Conservation (phyloP, 2,113 vertebrate species). For the Campylorhamphus procurvoides region DNA sequence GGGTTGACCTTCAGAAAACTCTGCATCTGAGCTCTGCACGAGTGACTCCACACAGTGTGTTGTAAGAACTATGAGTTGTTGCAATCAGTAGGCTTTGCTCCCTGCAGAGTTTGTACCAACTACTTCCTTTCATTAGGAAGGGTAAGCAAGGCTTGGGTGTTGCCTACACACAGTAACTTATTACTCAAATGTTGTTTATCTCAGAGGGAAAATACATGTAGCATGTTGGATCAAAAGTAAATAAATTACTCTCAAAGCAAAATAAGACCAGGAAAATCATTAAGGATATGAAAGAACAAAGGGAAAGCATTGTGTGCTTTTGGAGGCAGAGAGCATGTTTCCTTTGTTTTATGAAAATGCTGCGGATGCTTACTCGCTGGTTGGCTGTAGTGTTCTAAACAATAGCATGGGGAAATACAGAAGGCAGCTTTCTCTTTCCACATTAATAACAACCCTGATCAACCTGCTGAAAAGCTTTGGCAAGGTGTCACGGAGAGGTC, state of each 20-base stretch:
- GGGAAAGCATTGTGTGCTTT: background rate
- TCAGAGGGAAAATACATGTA: background rate
- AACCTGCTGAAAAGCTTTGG: background rate
- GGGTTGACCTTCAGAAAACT: background rate
- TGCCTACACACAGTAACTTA: slow-evolving; percentile 6
- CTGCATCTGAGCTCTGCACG: background rate
- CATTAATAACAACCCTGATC: background rate
- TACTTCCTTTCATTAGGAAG: background rate
- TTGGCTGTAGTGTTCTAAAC: background rate
- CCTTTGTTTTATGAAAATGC: slow-evolving; percentile 13
- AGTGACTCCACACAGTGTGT: background rate
- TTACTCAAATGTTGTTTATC: slow-evolving; percentile 31
- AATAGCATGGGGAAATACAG: background rate
- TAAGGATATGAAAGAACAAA: slow-evolving; percentile 10
- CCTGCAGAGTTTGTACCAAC: background rate
- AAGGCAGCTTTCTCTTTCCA: background rate
- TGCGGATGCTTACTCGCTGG: background rate
- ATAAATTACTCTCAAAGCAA: background rate
- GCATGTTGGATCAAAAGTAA: background rate
- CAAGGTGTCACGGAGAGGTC: background rate
- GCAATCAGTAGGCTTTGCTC: background rate
- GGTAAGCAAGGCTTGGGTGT: slow-evolving; percentile 10
- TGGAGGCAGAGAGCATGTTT: background rate
- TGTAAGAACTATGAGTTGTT: background rate
- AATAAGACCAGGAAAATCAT: background rate